phyloP scores from a whole-genome alignment of 1,140 invertebrate genomes.

The Campoletis sonorensis region DNA sequence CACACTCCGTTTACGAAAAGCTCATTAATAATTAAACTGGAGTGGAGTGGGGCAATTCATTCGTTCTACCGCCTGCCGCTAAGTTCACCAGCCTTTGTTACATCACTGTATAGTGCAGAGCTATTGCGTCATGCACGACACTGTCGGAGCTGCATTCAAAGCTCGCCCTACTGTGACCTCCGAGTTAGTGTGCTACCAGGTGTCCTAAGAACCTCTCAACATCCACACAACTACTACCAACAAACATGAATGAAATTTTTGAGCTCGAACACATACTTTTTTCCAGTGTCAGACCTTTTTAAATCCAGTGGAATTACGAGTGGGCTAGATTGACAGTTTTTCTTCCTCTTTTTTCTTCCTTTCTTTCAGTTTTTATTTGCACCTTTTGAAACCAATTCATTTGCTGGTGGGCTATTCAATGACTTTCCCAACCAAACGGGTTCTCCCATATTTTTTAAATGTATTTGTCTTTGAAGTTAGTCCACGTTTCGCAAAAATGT shows the following conservation, averaged over 20 bases:
- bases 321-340: too few relatives aligned
- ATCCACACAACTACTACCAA: background rate
- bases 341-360: too few relatives aligned
- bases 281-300: background rate
- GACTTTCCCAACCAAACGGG: too few relatives aligned
- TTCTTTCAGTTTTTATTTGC: too few relatives aligned
- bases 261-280: background rate
- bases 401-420: too few relatives aligned
- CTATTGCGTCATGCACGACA: too few relatives aligned
- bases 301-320: too few relatives aligned
- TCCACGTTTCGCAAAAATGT: too few relatives aligned
- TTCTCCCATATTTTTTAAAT: too few relatives aligned
- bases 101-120: background rate
- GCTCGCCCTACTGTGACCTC: background rate
- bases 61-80: conserved; percentile 19
- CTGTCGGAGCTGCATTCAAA: background rate
- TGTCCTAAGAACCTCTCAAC: background rate
- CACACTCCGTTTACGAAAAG: conserved; percentile 55
- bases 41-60: conserved; percentile 56
- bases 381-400: too few relatives aligned
- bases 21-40: conserved; percentile 60
- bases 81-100: background rate
- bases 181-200: background rate
- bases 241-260: background rate
- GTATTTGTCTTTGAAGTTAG: too few relatives aligned